Conservation (phyloP, 2,888 invertebrate genomes). For the Caenorhabditis afra region DNA sequence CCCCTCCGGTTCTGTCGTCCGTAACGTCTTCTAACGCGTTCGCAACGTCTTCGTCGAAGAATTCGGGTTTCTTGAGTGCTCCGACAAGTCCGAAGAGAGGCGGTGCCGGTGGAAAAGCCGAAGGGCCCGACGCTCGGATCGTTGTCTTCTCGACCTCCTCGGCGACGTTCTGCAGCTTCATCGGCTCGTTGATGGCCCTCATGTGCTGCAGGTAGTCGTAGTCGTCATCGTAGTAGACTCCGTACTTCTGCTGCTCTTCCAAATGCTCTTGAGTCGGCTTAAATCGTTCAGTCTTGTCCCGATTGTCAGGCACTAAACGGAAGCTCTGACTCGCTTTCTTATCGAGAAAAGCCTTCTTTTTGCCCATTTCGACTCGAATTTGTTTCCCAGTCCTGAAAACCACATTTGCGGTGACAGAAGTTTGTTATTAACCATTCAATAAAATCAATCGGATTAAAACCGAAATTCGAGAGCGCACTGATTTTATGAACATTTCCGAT, state of each 20-base stretch:
- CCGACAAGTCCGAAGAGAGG: conserved; percentile 41
- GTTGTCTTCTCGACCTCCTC: conserved; percentile 62
- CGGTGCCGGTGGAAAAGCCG: conserved; percentile 44
- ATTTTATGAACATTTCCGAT: not conserved
- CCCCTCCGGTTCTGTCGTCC: conserved; percentile 89
- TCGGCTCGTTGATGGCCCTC: conserved; percentile 81
- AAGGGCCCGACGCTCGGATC: conserved; percentile 20
- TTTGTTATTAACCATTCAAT: too few species aligned
- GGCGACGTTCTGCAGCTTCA: conserved; percentile 49
- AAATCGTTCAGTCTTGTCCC: conserved; percentile 53
- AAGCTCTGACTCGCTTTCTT: conserved; percentile 93
- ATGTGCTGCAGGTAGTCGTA: conserved; percentile 96
- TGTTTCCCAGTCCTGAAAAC: conserved; percentile 18
- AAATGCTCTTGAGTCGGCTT: conserved; percentile 65
- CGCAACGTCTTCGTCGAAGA: conserved; percentile 66
- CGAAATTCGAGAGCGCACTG: not conserved
- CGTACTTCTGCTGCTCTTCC: conserved; percentile 87
- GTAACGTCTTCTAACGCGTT: conserved; percentile 62
- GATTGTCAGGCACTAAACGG: conserved; percentile 87
- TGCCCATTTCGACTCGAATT: conserved; percentile 59
- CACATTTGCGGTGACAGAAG: not conserved
- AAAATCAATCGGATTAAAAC: conserved; percentile 1
- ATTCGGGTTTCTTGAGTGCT: conserved; percentile 49
- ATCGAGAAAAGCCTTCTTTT: conserved; percentile 86
- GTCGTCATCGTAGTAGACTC: conserved; percentile 94